Evolutionary conservation across 2,797 vertebrate species (phyloP).

Genomic region (Trachurus trachurus): DNA sequence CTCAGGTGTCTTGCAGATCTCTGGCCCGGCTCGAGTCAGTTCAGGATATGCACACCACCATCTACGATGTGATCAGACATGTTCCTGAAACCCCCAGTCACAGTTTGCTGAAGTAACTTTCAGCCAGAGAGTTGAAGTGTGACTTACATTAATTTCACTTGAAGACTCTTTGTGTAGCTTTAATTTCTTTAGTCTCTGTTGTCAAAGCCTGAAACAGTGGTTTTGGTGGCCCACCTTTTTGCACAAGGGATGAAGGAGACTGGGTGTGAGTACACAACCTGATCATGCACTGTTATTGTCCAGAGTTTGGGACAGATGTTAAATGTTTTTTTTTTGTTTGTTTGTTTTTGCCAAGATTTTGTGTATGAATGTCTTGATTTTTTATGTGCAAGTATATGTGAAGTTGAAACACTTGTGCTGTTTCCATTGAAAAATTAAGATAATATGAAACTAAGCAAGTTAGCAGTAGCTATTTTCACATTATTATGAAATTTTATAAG

Average conservation of each 20-base stretch:
- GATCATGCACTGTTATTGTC: slow-evolving; percentile 72
- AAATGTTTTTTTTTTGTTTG: slow-evolving; percentile 40
- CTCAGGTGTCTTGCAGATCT: slow-evolving; percentile 88
- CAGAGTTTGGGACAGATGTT: slow-evolving; percentile 37
- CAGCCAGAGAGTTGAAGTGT: slow-evolving; percentile 11
- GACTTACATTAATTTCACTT: slow-evolving; percentile 41
- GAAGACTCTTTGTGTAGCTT: slow-evolving; percentile 58
- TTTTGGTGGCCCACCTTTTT: slow-evolving; percentile 59
- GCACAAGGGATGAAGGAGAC: slow-evolving; percentile 62
- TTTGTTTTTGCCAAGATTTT: neutral
- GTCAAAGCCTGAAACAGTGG: slow-evolving; percentile 36
- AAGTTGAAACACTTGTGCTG: neutral
- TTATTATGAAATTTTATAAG: slow-evolving; percentile 13
- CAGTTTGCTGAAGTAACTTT: slow-evolving; percentile 85
- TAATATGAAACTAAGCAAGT: slow-evolving; percentile 24
- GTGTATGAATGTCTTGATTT: slow-evolving; percentile 40
- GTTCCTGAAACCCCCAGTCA: slow-evolving; percentile 89
- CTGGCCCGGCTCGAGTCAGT: slow-evolving; percentile 84
- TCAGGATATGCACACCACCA: slow-evolving; percentile 88
- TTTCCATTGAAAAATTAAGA: slow-evolving; percentile 22
- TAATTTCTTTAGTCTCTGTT: slow-evolving; percentile 43
- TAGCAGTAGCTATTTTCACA: neutral
- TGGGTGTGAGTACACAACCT: slow-evolving; percentile 50
- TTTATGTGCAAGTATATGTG: slow-evolving; percentile 34
- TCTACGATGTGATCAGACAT: slow-evolving; percentile 96